Evolutionary conservation across 1,140 invertebrate genomes (phyloP).

Genomic region (Drosophila pseudoobscura): DNA sequence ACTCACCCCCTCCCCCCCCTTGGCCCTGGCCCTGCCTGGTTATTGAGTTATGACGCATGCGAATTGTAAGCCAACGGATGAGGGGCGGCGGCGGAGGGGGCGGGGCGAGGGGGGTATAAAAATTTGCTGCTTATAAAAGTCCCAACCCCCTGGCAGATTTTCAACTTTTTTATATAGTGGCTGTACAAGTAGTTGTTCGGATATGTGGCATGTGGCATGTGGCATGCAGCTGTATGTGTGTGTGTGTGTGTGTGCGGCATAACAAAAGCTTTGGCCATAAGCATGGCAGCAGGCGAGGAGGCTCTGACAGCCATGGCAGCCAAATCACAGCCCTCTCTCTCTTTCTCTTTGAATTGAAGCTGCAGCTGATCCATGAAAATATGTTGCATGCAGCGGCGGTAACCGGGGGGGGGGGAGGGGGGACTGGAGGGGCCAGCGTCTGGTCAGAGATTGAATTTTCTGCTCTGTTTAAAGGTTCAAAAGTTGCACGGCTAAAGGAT

Average conservation of each 20-base stretch:
- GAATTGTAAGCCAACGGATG: constrained; percentile 66
- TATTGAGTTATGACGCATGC: constrained; percentile 82
- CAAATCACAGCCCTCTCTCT: constrained; percentile 57
- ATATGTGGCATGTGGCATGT: constrained; percentile 7
- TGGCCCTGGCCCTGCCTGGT: constrained; percentile 48
- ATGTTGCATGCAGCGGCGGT: constrained; percentile 63
- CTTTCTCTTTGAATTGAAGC: constrained; percentile 60
- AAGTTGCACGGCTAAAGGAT: no score
- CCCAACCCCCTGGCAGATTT: constrained; percentile 39
- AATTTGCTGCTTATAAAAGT: constrained; percentile 81
- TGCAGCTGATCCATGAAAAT: constrained; percentile 82
- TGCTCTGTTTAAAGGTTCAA: constrained; percentile 34
- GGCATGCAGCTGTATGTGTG: neutral
- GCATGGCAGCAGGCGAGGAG: constrained; percentile 38
- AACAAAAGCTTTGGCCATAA: constrained; percentile 76
- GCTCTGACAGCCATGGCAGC: constrained; percentile 39
- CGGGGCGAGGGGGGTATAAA: constrained; percentile 55
- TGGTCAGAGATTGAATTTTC: constrained; percentile 40
- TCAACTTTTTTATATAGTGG: constrained; percentile 50
- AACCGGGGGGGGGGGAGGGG: constrained; percentile 11
- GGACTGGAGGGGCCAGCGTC: no score
- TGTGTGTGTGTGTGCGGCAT: constrained; percentile 38
- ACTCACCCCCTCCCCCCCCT: constrained; percentile 12
- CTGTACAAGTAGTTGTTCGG: constrained; percentile 28
- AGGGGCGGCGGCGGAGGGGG: neutral